phyloP scores from a whole-genome alignment of 1,140 invertebrate species.

The Caenorhabditis tropicalis region DNA sequence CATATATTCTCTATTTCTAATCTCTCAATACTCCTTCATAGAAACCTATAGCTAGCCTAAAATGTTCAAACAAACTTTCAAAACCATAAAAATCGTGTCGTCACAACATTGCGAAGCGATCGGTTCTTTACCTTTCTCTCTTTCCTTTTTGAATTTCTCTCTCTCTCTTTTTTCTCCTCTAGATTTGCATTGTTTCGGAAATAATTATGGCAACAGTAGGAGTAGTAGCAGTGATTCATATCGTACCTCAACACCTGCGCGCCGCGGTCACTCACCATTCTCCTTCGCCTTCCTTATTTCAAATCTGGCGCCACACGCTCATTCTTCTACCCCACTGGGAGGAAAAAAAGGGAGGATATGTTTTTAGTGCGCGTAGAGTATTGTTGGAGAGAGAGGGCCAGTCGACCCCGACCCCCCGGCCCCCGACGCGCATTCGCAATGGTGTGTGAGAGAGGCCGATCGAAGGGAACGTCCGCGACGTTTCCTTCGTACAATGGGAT shows the following conservation, averaged over 20 bases:
- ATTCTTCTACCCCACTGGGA: background rate
- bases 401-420: background rate
- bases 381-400: constrained; percentile 1
- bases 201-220: constrained; percentile 33
- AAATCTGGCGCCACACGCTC: constrained; percentile 27
- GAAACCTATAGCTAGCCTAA: too few relatives aligned
- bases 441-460: constrained; percentile 34
- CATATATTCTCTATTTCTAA: too few relatives aligned
- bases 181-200: constrained; percentile 19
- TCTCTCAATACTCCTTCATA: too few relatives aligned
- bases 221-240: constrained; percentile 33
- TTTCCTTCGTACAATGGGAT: constrained; percentile 35
- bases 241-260: constrained; percentile 34
- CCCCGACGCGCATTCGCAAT: constrained; percentile 22
- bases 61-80: too few relatives aligned
- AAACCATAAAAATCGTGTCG: background rate
- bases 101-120: background rate
- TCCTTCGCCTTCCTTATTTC: background rate
- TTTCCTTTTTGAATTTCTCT: background rate
- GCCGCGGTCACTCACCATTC: background rate
- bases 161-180: background rate
- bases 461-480: background rate
- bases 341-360: background rate
- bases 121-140: too few relatives aligned
- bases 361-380: background rate